Conservation (phyloP, 23 tunicate species). For the Oikopleura dioica region DNA sequence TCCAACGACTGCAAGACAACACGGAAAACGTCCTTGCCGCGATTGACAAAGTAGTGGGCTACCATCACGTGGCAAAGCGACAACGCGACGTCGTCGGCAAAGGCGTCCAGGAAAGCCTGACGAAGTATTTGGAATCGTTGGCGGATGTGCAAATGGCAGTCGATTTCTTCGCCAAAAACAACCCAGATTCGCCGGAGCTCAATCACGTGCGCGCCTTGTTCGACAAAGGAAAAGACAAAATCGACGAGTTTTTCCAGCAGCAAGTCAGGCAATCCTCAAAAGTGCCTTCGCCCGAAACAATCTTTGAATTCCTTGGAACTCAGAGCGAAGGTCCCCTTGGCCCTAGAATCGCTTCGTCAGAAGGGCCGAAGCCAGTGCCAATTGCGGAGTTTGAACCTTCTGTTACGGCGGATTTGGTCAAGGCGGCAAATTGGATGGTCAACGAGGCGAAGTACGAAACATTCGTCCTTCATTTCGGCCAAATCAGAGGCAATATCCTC, state of each 20-base stretch:
- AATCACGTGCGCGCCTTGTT: conserved; percentile 34
- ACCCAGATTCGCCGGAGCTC: conserved; percentile 81
- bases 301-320: conserved; percentile 25
- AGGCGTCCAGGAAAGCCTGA: conserved; percentile 37
- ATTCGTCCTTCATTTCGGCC: neutral
- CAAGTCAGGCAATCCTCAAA: conserved; percentile 14
- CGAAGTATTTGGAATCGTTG: conserved; percentile 41
- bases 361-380: neutral
- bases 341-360: neutral
- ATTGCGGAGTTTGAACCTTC: neutral
- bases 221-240: conserved; percentile 15
- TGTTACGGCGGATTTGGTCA: neutral
- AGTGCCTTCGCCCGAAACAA: conserved; percentile 16
- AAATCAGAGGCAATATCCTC: neutral
- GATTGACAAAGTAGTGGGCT: conserved; percentile 68
- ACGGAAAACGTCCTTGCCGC: conserved; percentile 9
- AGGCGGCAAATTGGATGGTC: neutral
- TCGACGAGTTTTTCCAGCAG: conserved; percentile 14
- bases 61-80: conserved; percentile 76
- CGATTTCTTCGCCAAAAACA: conserved; percentile 61
- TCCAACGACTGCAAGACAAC: conserved; percentile 86
- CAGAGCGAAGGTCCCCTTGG: conserved; percentile 10
- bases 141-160: conserved; percentile 38
- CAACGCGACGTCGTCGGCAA: conserved; percentile 34
- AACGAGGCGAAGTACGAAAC: neutral